Evolutionary conservation across 1,140 invertebrate genomes (phyloP).

Genomic region (Megalopta genalis): DNA sequence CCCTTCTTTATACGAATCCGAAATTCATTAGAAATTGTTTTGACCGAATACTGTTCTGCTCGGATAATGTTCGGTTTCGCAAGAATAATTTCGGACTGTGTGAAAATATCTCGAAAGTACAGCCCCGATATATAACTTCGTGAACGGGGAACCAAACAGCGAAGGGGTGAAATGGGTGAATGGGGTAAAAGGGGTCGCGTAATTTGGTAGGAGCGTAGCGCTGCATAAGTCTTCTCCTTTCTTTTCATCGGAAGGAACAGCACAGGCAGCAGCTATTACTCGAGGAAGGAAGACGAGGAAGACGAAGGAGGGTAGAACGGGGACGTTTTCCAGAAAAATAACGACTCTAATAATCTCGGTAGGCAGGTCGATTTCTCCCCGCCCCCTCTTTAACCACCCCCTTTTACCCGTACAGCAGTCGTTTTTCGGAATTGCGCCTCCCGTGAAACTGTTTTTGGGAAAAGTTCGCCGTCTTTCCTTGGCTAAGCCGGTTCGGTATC

Average conservation of each 20-base stretch:
- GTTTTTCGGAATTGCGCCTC: conserved; percentile 59
- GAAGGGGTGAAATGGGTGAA: background rate
- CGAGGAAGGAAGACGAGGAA: background rate
- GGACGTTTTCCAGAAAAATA: conserved; percentile 66
- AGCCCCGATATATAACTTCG: background rate
- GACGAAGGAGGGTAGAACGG: background rate
- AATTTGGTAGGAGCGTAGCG: conserved; percentile 40
- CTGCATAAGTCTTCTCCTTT: conserved; percentile 38
- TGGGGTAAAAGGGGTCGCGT: conserved; percentile 22
- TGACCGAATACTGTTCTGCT: too few species aligned
- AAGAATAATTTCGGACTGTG: too few species aligned
- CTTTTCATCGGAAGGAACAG: conserved; percentile 20
- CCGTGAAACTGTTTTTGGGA: conserved; percentile 62
- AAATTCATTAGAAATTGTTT: too few species aligned
- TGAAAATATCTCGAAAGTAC: too few species aligned
- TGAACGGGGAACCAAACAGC: background rate
- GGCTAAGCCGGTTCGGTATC: background rate
- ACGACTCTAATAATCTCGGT: conserved; percentile 68
- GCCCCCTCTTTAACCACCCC: conserved; percentile 41
- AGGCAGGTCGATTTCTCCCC: conserved; percentile 51
- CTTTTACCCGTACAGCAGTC: conserved; percentile 23
- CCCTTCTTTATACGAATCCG: too few species aligned
- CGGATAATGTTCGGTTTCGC: too few species aligned
- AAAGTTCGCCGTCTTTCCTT: conserved; percentile 27
- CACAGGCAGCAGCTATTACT: conserved; percentile 48